Evolutionary conservation across 2,888 invertebrate genomes (phyloP).

Genomic region (Euproctis similis): DNA sequence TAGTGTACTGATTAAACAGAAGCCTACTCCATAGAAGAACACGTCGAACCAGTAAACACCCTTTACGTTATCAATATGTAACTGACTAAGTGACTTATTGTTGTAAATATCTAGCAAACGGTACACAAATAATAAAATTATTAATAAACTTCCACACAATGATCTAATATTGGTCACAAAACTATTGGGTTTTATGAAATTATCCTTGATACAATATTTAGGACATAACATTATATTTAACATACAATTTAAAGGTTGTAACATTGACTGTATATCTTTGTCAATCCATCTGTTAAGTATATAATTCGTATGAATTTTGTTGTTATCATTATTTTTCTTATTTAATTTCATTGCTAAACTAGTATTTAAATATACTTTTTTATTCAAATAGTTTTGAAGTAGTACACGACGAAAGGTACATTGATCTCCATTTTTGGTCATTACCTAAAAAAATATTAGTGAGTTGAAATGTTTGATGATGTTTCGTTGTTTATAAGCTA

Average conservation of each 20-base stretch:
- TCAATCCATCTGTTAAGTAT: not conserved
- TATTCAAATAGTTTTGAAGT: no score
- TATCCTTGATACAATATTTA: constrained; percentile 1
- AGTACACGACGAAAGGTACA: no score
- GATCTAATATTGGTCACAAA: not conserved
- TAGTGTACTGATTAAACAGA: constrained; percentile 1
- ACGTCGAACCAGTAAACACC: not conserved
- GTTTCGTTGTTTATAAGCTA: no score
- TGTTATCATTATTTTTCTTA: no score
- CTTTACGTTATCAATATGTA: not conserved
- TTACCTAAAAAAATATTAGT: no score
- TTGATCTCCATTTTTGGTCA: no score
- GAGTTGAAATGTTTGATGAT: no score
- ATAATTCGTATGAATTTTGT: no score
- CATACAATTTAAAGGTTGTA: constrained; percentile 2
- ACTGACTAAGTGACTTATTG: no score
- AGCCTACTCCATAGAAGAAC: not conserved
- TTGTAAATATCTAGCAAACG: not conserved
- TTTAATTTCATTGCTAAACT: no score
- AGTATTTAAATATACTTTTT: no score
- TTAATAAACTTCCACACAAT: not conserved
- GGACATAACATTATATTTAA: not conserved
- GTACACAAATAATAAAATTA: not conserved
- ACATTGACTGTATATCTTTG: constrained; percentile 4
- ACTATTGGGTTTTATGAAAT: constrained; percentile 1